A percentile compares a stretch with the other conserved stretches of the same genome.
phyloP scores from a whole-genome alignment of 2,797 vertebrate species.

The Kryptopterus vitreolus region DNA sequence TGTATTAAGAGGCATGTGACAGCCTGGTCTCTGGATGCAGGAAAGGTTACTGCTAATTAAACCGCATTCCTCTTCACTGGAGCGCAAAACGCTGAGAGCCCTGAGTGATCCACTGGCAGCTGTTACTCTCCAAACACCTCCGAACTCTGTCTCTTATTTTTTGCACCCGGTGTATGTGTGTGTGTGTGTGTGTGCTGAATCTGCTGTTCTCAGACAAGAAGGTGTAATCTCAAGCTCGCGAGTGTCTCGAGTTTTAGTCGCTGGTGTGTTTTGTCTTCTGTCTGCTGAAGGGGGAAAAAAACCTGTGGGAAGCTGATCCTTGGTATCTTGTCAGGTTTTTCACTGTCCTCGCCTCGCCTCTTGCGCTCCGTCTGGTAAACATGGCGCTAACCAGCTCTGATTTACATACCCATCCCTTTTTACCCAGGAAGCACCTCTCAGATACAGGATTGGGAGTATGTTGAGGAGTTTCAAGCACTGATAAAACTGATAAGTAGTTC shows the following conservation, averaged over 20 bases:
- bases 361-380: background rate
- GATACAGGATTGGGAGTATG: background rate
- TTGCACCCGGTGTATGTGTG: background rate
- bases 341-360: background rate
- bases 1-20: background rate
- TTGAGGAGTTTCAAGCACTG: background rate
- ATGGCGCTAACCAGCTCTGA: conserved; percentile 11
- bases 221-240: conserved; percentile 15
- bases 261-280: conserved; percentile 8
- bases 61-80: conserved; percentile 52
- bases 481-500: background rate
- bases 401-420: conserved; percentile 30
- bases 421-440: conserved; percentile 14
- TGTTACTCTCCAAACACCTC: conserved; percentile 45
- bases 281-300: background rate
- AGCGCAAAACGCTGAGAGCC: conserved; percentile 49
- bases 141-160: conserved; percentile 21
- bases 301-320: background rate
- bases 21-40: conserved; percentile 37
- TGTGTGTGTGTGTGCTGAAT: conserved; percentile 13
- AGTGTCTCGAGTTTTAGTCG: background rate
- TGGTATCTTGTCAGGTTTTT: conserved; percentile 2
- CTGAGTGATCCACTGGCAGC: conserved; percentile 47
- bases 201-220: conserved; percentile 1
- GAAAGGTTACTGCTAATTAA: conserved; percentile 58